Evolutionary conservation across 2,113 vertebrate genomes (phyloP), one percentile per base, ranked within the genome.

Genomic region (Hydropotes inermis): DNA sequence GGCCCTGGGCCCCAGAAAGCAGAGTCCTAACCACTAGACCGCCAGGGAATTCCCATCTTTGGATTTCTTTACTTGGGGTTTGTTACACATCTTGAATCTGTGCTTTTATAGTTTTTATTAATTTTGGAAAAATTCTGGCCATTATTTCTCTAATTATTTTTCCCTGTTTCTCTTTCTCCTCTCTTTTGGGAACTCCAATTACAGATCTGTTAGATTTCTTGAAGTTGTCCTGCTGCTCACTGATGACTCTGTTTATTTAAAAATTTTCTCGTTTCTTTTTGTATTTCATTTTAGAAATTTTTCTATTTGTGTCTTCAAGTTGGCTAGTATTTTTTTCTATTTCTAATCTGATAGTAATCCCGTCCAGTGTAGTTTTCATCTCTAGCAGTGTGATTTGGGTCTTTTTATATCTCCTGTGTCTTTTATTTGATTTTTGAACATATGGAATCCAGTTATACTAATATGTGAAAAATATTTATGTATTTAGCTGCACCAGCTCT

Each of bases 241-340:
- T 82, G 12, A 74, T 57, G 21, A 76, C 23, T 82, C 36, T 93
- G 6, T 90, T 91, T 17, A 64, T 78, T 97, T 91, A 78, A 45
- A 36, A 79, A 76, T 33, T 89, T 16, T 10, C 17, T 57, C 4
- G 4, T 93, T 97, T 85, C 14, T 92, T 36, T 76, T 76, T 92
- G 27, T 91, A 7, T 94, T 95, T 78, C 10, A 54, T 45, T 94
- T 91, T 88, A 67, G 87, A 93, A 95, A 88, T 25, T 89, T 74
- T 94, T 54, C 27, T 91, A 13, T 95, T 96, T 83, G 3, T 82
- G 19, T 70, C 25, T 91, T 94, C 57, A 60, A 47, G 45, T 92
- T 74, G 86, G 43, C 57, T 87, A 45, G 74, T 87, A 60, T 50
- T 70, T 94, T 87, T 47, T 93, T 60, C 52, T 64, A 6, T 95